Evolutionary conservation across 2,797 vertebrate species (phyloP).

Genomic region (Hypotaenidia philippensis): DNA sequence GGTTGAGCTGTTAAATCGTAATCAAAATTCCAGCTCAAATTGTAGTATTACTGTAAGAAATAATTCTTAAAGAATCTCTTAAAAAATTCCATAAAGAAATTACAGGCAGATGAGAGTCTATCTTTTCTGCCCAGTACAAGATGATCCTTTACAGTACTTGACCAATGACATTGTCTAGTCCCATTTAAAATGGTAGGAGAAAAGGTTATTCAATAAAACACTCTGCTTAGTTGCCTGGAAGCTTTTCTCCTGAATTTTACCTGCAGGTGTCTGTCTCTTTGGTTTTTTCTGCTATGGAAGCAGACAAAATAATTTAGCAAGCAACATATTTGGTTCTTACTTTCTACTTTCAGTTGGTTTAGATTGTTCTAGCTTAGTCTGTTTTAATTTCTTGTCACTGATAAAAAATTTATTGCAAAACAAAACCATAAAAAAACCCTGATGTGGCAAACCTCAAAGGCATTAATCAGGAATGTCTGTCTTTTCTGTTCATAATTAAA

Average conservation of each 20-base stretch:
- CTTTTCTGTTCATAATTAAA: not conserved
- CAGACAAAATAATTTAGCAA: not conserved
- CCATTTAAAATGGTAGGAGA: not conserved
- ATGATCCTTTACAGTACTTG: not conserved
- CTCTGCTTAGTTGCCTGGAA: not conserved
- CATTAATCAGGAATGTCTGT: not conserved
- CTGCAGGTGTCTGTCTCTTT: not conserved
- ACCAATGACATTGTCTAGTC: not conserved
- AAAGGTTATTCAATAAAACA: not conserved
- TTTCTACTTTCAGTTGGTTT: not conserved
- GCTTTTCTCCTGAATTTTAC: not conserved
- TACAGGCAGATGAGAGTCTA: not conserved
- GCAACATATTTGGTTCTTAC: not conserved
- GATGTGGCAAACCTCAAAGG: not conserved
- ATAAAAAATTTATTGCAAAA: not conserved
- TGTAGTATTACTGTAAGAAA: not conserved
- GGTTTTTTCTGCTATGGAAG: not conserved
- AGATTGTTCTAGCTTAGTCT: not conserved
- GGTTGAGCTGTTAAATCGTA: not conserved
- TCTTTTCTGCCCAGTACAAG: not conserved
- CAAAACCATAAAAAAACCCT: not conserved
- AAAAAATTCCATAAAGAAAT: not conserved
- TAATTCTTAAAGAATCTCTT: not conserved
- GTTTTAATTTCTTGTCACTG: not conserved
- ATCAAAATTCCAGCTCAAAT: conserved; percentile 21